These are phyloP conservation scores for Aphaenogaster rudis DNA, from an alignment of 1,140 invertebrate species.

Conservation along the genomic window DNA sequence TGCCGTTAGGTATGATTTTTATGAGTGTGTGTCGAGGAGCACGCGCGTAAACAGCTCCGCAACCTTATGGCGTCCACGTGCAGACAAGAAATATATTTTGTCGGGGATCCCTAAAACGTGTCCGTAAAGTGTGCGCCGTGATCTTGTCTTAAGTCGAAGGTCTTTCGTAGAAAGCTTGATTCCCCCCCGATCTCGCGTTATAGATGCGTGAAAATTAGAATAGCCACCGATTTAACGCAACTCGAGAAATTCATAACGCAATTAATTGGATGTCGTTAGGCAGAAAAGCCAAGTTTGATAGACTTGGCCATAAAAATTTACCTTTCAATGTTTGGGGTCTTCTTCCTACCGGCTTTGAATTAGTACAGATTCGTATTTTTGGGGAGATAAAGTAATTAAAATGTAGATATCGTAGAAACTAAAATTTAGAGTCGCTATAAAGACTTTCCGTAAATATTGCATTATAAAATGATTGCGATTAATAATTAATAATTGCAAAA, in stretches of 20 bases:
- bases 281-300: not conserved
- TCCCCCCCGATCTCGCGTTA: not conserved
- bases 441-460: not conserved
- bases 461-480: not conserved
- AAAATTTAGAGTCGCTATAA: not conserved
- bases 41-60: constrained; percentile 58
- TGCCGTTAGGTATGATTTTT: constrained; percentile 79
- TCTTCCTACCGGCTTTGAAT: not conserved
- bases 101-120: not conserved
- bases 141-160: not conserved
- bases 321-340: not conserved
- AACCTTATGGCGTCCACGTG: constrained; percentile 73
- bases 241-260: constrained; percentile 1
- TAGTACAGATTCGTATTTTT: not conserved
- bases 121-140: not conserved
- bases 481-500: not conserved
- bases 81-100: constrained; percentile 41
- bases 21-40: constrained; percentile 61
- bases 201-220: constrained; percentile 2
- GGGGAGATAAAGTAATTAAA: not conserved
- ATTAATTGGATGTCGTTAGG: not conserved
- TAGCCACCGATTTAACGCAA: not conserved
- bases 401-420: not conserved
- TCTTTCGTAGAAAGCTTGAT: constrained; percentile 6
- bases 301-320: not conserved